Evolutionary conservation across 2,113 vertebrate species (phyloP), one percentile per base, ranked within the genome.

Genomic region (Phalacrocorax carbo): DNA sequence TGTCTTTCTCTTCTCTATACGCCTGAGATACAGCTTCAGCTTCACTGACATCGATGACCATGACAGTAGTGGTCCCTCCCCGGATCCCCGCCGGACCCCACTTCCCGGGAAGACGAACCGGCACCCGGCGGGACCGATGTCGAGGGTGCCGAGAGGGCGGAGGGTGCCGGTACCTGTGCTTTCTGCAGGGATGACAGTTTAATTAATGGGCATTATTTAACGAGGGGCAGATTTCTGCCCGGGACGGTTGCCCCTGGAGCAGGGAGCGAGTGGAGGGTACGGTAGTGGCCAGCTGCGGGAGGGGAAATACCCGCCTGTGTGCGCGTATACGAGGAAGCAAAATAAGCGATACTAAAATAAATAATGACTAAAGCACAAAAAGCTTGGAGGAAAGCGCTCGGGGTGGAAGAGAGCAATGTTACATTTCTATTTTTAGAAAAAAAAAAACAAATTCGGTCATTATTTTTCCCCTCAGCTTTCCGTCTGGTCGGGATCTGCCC

Each of bases 161-260:
- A 88, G 64, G 85, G 88, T 75, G 82, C 82, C 1, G n/a, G 79
- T 88, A 19, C 44, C 83, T 0, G 8, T 60, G 91, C 86, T 88
- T 68, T 72, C 95, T 86, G 96, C 93, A 82, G 94, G 94, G 95
- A 71, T 65, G 92, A 18, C 73, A 79, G 76, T 64, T 69, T 40
- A 72, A 52, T 95, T 91, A 69, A 97, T 96, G 99, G 99, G 99
- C 99, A 99, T 99, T 99, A 99, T 98, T 96, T 98, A 97, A 97
- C 20, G 94, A 97, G 95, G 92, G 96, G 97, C 94, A 93, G 96
- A 90, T 93, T 97, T 93, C 97, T 97, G 48, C 94, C 97, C 40
- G 62, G 97, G 66, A 91, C n/a, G 81, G 77, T 85, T 76, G 86
- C 91, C 88, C 87, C 93, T 75, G 30, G 94, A 88, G 78, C 90